A percentile compares a stretch with the other conserved stretches of the same genome.
Evolutionary conservation across 2,113 vertebrate genomes (phyloP).

Genomic region (Epinephelus lanceolatus): DNA sequence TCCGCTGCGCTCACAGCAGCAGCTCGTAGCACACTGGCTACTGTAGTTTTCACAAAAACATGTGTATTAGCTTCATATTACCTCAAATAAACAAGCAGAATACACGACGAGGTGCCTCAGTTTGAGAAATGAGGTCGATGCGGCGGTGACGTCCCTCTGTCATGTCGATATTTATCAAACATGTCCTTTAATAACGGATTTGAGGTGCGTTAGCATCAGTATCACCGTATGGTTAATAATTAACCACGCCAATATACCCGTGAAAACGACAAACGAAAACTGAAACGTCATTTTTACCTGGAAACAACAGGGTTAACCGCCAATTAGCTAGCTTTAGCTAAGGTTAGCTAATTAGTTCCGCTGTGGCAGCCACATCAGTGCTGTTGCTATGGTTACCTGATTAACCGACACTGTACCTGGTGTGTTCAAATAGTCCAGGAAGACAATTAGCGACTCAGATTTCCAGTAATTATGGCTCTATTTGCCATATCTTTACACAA

Average conservation of each 20-base stretch:
- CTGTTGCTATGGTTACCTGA: background rate
- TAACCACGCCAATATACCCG: rapidly evolving
- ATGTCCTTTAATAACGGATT: background rate
- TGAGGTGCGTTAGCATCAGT: no score
- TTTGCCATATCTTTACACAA: background rate
- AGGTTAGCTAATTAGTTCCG: slow-evolving; percentile 1
- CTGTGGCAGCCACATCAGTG: background rate
- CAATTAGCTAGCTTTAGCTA: background rate
- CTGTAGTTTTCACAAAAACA: slow-evolving; percentile 4
- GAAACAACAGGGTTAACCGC: background rate
- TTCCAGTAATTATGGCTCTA: no score
- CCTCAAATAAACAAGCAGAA: background rate
- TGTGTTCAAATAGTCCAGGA: background rate
- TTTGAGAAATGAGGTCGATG: background rate
- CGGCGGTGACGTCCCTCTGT: background rate
- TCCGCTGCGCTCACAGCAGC: slow-evolving; percentile 56
- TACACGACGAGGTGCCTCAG: background rate
- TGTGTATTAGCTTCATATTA: background rate
- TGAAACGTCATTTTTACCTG: background rate
- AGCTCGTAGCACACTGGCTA: slow-evolving; percentile 3
- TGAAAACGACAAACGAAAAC: background rate
- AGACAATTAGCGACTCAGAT: background rate
- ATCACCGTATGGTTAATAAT: background rate
- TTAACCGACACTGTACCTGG: no score
- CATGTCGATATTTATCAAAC: background rate